These are phyloP conservation scores for Anguilla japonica DNA, from an alignment of 2,113 vertebrate species.

Conservation along the genomic window DNA sequence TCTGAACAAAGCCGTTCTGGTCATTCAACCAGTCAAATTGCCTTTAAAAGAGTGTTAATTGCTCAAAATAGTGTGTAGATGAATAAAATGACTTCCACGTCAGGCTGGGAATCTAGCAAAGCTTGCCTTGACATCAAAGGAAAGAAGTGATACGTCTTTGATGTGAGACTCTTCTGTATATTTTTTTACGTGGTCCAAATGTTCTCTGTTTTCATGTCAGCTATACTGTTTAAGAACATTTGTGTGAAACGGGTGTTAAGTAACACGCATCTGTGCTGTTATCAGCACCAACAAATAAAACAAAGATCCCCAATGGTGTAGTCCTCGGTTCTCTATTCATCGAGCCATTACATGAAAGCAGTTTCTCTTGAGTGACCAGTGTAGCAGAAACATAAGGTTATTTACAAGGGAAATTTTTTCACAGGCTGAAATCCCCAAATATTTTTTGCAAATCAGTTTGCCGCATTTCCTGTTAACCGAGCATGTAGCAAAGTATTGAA, in stretches of 20 bases:
- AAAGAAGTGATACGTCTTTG: too few species aligned
- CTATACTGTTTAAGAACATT: neutral
- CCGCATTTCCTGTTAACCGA: too few species aligned
- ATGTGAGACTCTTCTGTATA: neutral
- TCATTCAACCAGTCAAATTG: neutral
- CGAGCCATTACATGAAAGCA: neutral
- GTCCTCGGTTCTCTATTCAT: neutral
- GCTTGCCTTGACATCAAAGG: too few species aligned
- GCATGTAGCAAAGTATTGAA: too few species aligned
- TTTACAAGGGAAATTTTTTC: too few species aligned
- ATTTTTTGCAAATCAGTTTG: too few species aligned
- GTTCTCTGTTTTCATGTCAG: neutral
- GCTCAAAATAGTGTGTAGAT: too few species aligned
- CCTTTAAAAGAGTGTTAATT: too few species aligned
- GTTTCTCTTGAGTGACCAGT: neutral
- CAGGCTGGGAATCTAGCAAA: too few species aligned
- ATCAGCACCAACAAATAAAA: neutral
- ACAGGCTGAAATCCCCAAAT: neutral
- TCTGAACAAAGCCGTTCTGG: neutral
- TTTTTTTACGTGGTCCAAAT: neutral
- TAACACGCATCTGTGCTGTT: neutral
- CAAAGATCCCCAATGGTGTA: neutral
- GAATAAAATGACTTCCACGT: too few species aligned
- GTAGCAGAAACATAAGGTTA: neutral
- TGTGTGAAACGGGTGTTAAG: neutral